Percentiles rank a stretch among this genome's conserved stretches.
These are phyloP conservation scores for Xyrichtys novacula DNA, from an alignment of 2,797 vertebrate genomes.

Conservation along the genomic window DNA sequence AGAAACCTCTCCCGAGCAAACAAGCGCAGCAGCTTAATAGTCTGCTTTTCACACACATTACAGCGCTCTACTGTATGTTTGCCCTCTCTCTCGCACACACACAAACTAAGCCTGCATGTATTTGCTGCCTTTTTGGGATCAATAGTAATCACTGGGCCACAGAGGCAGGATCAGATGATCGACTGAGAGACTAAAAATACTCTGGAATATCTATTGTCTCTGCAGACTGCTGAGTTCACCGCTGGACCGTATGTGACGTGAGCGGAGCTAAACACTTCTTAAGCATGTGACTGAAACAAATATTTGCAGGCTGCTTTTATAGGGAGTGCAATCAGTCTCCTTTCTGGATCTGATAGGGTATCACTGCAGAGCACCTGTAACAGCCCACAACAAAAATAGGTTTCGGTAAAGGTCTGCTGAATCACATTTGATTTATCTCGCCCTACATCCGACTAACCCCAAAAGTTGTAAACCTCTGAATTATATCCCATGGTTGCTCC, in stretches of 20 bases:
- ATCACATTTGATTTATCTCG: slow-evolving; percentile 45
- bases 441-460: slow-evolving; percentile 25
- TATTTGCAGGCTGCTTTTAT: slow-evolving; percentile 19
- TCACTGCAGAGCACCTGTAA: slow-evolving; percentile 9
- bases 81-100: slow-evolving; percentile 13
- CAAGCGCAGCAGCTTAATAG: slow-evolving; percentile 19
- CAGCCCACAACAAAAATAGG: background rate
- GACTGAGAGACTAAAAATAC: slow-evolving; percentile 71
- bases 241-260: slow-evolving; percentile 31
- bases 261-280: slow-evolving; percentile 24
- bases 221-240: slow-evolving; percentile 26
- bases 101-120: slow-evolving; percentile 35
- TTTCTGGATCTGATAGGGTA: slow-evolving; percentile 19
- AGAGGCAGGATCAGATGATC: slow-evolving; percentile 63
- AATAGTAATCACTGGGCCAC: slow-evolving; percentile 76
- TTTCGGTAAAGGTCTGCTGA: slow-evolving; percentile 22
- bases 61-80: slow-evolving; percentile 13
- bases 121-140: slow-evolving; percentile 70
- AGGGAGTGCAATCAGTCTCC: background rate
- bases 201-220: slow-evolving; percentile 45
- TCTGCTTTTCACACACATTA: slow-evolving; percentile 28
- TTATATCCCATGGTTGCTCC: slow-evolving; percentile 4
- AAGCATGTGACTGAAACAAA: slow-evolving; percentile 1
- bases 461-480: slow-evolving; percentile 30
- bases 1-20: slow-evolving; percentile 43